These are phyloP conservation scores for Oryzias dopingdopingensis DNA, from an alignment of 2,797 vertebrate genomes.

Conservation along the genomic window DNA sequence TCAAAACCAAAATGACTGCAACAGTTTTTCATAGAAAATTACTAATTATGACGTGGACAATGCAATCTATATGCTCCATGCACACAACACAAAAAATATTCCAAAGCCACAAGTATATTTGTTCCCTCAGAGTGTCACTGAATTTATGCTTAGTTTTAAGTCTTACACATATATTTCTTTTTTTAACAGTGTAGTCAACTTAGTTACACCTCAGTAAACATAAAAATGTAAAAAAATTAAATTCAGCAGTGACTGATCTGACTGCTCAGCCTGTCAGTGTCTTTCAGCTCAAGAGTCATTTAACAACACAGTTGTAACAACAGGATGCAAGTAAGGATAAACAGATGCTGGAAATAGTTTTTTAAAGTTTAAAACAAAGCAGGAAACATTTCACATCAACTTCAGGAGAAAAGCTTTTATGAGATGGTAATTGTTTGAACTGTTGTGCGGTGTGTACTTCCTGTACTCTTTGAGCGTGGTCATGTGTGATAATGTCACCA, in stretches of 20 bases:
- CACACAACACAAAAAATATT: too few relatives aligned
- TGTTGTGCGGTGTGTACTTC: conserved; percentile 34
- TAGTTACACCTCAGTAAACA: conserved; percentile 2
- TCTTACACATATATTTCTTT: too few relatives aligned
- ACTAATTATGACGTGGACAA: too few relatives aligned
- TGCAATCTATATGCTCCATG: too few relatives aligned
- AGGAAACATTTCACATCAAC: conserved; percentile 53
- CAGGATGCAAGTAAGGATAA: conserved; percentile 58
- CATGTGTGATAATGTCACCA: conserved; percentile 53
- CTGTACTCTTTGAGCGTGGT: conserved; percentile 17
- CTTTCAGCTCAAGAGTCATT: conserved; percentile 2
- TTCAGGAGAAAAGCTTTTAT: conserved; percentile 65
- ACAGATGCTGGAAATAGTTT: conserved; percentile 67
- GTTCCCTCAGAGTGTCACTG: too few relatives aligned
- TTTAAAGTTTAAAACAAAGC: conserved; percentile 60
- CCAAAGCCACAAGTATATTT: too few relatives aligned
- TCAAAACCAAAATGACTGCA: too few relatives aligned
- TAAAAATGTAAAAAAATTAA: neutral
- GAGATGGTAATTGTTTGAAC: conserved; percentile 59
- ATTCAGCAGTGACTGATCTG: neutral
- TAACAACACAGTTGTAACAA: conserved; percentile 38
- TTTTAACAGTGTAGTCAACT: too few relatives aligned
- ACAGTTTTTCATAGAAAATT: too few relatives aligned
- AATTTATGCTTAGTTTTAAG: too few relatives aligned
- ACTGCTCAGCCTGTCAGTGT: conserved; percentile 28